A percentile compares a stretch with the other conserved stretches of the same genome.
phyloP scores from a whole-genome alignment of 92 coral and sea anemone genomes.

The Porites lobata region DNA sequence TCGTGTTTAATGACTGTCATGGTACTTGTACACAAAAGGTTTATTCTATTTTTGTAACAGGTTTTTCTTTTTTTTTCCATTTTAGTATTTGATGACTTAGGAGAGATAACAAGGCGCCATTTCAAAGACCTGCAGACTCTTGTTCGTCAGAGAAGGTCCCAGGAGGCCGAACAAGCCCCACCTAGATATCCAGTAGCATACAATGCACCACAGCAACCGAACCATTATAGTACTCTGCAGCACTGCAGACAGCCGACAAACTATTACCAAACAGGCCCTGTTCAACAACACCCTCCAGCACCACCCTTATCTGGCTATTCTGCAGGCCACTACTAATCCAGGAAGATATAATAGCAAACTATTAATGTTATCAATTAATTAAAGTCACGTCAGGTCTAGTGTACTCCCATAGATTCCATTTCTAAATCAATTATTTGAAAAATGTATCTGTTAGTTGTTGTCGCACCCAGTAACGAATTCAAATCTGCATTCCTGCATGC shows the following conservation, averaged over 20 bases:
- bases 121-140: conserved; percentile 91
- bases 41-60: not conserved
- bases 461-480: too few species aligned
- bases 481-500: too few species aligned
- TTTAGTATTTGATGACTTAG: conserved; percentile 95
- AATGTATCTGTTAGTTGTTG: too few species aligned
- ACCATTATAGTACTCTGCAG: conserved; percentile 7
- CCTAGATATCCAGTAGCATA: conserved; percentile 6
- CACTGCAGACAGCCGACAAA: conserved; percentile 29
- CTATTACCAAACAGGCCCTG: conserved; percentile 57
- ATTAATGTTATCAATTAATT: not conserved
- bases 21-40: too few species aligned
- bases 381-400: not conserved
- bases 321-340: conserved; percentile 43
- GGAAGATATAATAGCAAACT: conserved; percentile 19
- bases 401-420: not conserved
- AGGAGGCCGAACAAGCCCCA: conserved; percentile 25
- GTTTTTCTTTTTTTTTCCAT: not conserved
- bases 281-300: conserved; percentile 15
- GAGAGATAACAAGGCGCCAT: conserved; percentile 92
- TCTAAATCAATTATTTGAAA: not conserved
- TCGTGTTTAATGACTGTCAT: too few species aligned
- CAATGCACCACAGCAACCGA: conserved; percentile 8
- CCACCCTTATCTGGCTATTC: not conserved
- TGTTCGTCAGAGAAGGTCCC: conserved; percentile 69